Conservation (phyloP, 23 tunicate species). For the Ciona savignyi region DNA sequence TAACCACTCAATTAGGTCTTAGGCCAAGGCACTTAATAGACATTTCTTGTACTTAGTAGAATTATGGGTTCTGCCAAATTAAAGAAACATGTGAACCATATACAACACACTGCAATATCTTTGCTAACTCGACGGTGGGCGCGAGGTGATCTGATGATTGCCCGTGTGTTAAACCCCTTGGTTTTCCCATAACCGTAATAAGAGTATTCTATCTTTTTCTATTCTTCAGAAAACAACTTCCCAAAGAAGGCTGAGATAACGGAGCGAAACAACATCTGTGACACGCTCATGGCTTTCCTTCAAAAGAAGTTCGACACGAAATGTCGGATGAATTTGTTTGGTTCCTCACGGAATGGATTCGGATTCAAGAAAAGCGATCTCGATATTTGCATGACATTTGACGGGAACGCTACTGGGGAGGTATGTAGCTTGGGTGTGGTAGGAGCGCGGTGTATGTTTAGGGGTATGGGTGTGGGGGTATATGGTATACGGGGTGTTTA, state of each 20-base stretch:
- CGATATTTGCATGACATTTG: constrained; percentile 89
- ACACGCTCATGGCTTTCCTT: constrained; percentile 14
- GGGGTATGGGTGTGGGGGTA: no score
- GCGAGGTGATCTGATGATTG: constrained; percentile 8
- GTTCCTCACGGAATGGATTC: constrained; percentile 91
- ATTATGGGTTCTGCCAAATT: no score
- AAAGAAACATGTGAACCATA: no score
- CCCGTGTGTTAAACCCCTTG: not conserved
- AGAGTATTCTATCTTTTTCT: not conserved
- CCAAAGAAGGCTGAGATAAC: constrained; percentile 24
- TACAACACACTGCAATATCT: no score
- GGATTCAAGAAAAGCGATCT: constrained; percentile 83
- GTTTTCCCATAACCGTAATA: no score
- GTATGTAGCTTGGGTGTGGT: no score
- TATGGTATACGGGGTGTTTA: no score
- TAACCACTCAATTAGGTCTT: no score
- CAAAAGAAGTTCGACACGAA: constrained; percentile 31
- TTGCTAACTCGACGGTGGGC: no score
- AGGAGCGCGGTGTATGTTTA: no score
- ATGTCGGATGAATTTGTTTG: constrained; percentile 59
- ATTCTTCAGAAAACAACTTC: constrained; percentile 27
- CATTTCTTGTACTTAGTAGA: no score
- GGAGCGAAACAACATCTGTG: constrained; percentile 43
- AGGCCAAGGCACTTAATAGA: no score
- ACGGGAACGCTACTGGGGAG: constrained; percentile 57